Evolutionary conservation across 23 tunicate species (phyloP), one percentile per base, ranked within the genome.

Genomic region (Phallusia fumigata): DNA sequence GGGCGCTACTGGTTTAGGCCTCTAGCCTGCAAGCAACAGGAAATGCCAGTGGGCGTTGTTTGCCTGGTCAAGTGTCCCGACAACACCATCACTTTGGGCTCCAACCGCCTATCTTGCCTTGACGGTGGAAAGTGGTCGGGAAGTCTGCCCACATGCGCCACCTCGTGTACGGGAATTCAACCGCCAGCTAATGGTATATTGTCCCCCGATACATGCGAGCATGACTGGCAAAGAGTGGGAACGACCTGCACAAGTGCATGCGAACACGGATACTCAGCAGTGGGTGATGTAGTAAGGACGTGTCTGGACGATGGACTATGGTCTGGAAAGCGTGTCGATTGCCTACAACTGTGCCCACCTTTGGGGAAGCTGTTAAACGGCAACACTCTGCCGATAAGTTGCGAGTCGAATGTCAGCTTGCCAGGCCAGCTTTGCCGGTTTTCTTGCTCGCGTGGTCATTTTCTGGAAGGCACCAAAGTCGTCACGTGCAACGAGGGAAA

Each of bases 141-240:
- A 13, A 0, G 24, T 16, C 50, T 78, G 33, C 88, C 88, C 8
- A 35, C 47, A 5, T 84, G 88, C 50, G 64, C 77, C 40, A 11
- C 33, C 16, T 33, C 32, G 22, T 84, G 88, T 65, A 36, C 82
- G 21, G 34, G 52, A 21, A 35, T 84, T 45, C 74, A 74, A 0
- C 88, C 88, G 24, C 88, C 88, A 18, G 0, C 31, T 19, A 52
- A 65, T 65, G 88, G 88, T 11, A 21, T 33, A 31, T 34, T 78
- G 31, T 77, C 77, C 3, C 88, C 88, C 0, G 88, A 77, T 53
- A 45, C 82, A 6, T 84, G 88, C 31, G 47, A 77, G 52, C 65
- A 84, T 34, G 36, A 31, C 53, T 53, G 77, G 30, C 65, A 35
- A 0, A 34, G 36, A 11, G 51, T 84, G 18, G 82, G 82, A 5